Base-by-base conservation (phyloP, 2,888 invertebrate species). In the Drosophila fungiperda region DNA sequence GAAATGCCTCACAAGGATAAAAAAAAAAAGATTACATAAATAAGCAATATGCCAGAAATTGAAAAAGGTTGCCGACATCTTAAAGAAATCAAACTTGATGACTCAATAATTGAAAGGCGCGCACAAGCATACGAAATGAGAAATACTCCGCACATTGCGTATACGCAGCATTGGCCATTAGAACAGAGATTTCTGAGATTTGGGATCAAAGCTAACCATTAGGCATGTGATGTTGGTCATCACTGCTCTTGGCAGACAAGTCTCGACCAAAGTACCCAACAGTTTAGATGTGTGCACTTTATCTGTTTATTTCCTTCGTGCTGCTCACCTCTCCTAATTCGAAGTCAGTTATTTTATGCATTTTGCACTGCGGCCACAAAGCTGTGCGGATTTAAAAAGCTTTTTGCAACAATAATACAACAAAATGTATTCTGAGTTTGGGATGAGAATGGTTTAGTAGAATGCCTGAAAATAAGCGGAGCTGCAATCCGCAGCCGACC, bases 81-180 rank as follows among this genome's bases (percentile, higher is more conserved):
- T 71, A 49, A 66, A 77, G 78, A 86, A 87, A 87, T 87, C 87
- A 83, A 86, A 80, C 83, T 90, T 87, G 76, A 87, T 83, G 89
- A 90, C 83, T 90, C 82, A 76, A 86, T 87, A 90, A 87, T 90
- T 87, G 90, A 87, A 90, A 90, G 73, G 59, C 71, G 67, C 73
- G 61, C 67, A 66, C 70, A 68, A 74, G 81, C 85, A 81, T 77
- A 73, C 70, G 66, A 69, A 80, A 82, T 76, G 64, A 74, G 59
- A 52, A 17, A 32, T 26, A 29, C 9, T 38, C 33, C 45, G 53
- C 57, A 60, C 52, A 54, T 80, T 76, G 60, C 73, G 73, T 72
- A 82, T 76, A 76, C 83, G 83, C 59, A 63, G 8, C 23, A 52
- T 65, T 68, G 66, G 66, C 35, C 32, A 8, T 32, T 20, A 11